Percentiles rank a stretch among this genome's conserved stretches.
Conservation (phyloP, 2,888 invertebrate genomes). For the Dasysyrphus albostriatus region DNA sequence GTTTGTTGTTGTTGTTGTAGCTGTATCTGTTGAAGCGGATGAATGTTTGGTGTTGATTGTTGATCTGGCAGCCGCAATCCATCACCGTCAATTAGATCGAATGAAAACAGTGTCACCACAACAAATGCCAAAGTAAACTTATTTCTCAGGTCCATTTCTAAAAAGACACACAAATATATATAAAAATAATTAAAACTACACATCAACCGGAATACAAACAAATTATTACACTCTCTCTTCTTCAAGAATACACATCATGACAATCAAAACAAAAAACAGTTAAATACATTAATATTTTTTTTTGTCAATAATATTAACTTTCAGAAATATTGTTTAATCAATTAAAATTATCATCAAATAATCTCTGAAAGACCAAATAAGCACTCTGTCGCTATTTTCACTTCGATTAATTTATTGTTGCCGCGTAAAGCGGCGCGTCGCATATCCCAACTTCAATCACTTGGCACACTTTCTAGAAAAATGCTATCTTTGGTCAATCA, state of each 20-base stretch:
- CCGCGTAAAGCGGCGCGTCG: slow-evolving; percentile 18
- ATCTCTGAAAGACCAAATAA: slow-evolving; percentile 10
- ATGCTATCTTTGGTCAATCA: slow-evolving; percentile 61
- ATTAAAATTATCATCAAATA: slow-evolving; percentile 10
- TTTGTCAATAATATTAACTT: background rate
- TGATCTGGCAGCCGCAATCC: slow-evolving; percentile 85
- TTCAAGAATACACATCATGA: slow-evolving; percentile 26
- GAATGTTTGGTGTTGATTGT: slow-evolving; percentile 76
- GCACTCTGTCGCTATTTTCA: slow-evolving; percentile 68
- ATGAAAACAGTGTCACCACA: slow-evolving; percentile 85
- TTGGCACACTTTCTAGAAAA: slow-evolving; percentile 69
- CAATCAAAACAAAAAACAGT: slow-evolving; percentile 12
- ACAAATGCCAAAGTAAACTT: slow-evolving; percentile 84
- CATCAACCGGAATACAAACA: background rate
- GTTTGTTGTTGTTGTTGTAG: slow-evolving; percentile 78
- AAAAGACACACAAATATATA: slow-evolving; percentile 14
- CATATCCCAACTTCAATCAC: slow-evolving; percentile 18
- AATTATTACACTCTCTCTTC: background rate
- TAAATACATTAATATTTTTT: background rate
- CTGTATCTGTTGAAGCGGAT: slow-evolving; percentile 73
- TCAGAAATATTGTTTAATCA: slow-evolving; percentile 14
- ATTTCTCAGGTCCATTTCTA: slow-evolving; percentile 80
- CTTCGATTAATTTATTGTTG: slow-evolving; percentile 42
- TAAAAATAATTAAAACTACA: slow-evolving; percentile 14
- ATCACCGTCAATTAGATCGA: slow-evolving; percentile 87